Base-by-base conservation (phyloP, 2,888 invertebrate genomes). In the Chloroclystis v-ata region DNA sequence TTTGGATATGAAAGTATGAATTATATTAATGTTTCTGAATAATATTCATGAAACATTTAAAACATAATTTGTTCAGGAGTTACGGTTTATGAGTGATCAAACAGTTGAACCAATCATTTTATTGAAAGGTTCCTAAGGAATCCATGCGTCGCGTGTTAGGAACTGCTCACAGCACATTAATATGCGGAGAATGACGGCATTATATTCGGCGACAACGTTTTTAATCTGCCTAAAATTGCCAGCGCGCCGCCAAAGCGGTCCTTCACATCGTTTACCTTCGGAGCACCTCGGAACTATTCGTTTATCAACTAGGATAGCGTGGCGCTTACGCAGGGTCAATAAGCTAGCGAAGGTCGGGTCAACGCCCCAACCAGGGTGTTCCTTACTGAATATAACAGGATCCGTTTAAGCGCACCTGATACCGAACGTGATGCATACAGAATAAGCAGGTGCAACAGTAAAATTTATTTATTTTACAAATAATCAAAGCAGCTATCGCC, bases 251-350 rank as follows among this genome's bases (percentile, higher is more conserved):
- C 54, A 56, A 54, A 30, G 49, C 55, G 42, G 42, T 63, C 59
- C 62, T 63, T 63, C 60, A 60, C 57, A 52, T 59, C 54, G 66
- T 68, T 55, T 49, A 57, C 55, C 60, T 64, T 69, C 65, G 65
- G 61, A 61, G 68, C 26, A 28, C 37, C 28, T 48, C 48, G 43
- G 48, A 35, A 20, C 24, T 63, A 61, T 49, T 65, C 68, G 68
- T 2, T 20, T 2, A 20, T 20, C 20, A 20, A 20, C 2, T 20
- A 5, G 66, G 65, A 69, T 81, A 80, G 80, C 77, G 77, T 60
- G 64, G 62, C 77, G 82, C 67, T 55, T 60, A 76, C 80, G 80
- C 82, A 77, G 81, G 82, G 79, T 84, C 82, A 83, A 83, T 71
- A 72, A 77, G 75, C 77, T 57, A 61, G 58, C 61, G 77, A 82